Conservation (phyloP, 2,113 vertebrate species). For the Callospermophilus lateralis region DNA sequence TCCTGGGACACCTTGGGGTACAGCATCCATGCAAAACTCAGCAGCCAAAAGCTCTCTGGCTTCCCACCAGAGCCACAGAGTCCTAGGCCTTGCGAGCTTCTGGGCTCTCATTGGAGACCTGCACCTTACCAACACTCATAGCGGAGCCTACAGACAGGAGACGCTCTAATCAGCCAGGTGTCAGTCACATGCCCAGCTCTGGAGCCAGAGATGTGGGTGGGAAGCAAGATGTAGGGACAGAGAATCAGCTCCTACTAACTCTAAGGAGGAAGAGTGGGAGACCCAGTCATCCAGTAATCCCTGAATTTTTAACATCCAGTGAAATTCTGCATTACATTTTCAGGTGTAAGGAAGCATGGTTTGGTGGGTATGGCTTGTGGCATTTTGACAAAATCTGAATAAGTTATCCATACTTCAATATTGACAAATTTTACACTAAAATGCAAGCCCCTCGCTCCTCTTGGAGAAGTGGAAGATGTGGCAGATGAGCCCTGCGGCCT, state of each 20-base stretch:
- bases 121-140: background rate
- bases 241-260: background rate
- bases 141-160: rapidly evolving
- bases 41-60: too few relatives aligned
- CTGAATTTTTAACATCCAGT: background rate
- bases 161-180: background rate
- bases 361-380: too few relatives aligned
- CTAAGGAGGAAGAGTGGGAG: background rate
- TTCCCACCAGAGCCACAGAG: background rate
- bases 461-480: background rate
- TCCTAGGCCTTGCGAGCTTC: too few relatives aligned
- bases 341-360: background rate
- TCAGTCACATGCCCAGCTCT: background rate
- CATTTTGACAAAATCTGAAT: background rate
- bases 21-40: too few relatives aligned
- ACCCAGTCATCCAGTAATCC: too few relatives aligned
- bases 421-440: background rate
- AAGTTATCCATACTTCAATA: background rate
- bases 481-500: background rate
- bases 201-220: background rate
- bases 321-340: background rate
- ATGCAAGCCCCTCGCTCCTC: background rate
- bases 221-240: background rate
- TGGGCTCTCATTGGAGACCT: background rate
- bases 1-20: too few relatives aligned